These are phyloP conservation scores for Pteronotus mesoamericanus DNA, from an alignment of 2,797 vertebrate species.

Conservation along the genomic window DNA sequence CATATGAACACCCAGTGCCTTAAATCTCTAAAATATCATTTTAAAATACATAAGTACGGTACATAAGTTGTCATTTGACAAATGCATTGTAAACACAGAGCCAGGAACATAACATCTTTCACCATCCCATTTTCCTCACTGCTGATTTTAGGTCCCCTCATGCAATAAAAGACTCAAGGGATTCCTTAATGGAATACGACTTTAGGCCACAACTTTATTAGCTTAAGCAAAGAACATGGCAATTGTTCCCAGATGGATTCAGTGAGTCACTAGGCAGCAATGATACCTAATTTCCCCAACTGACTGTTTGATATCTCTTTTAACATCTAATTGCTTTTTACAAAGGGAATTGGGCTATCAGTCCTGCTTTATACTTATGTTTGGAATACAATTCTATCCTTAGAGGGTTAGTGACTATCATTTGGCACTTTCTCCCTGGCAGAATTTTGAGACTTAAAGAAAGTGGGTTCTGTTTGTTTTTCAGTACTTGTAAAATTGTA, in stretches of 20 bases:
- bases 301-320: slow-evolving; percentile 13
- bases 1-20: background rate
- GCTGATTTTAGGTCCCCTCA: background rate
- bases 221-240: slow-evolving; percentile 5
- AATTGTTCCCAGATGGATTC: slow-evolving; percentile 35
- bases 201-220: slow-evolving; percentile 38
- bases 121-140: slow-evolving; percentile 32
- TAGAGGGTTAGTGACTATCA: background rate
- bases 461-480: background rate
- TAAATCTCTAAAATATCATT: slow-evolving; percentile 45
- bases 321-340: background rate
- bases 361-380: background rate
- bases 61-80: slow-evolving; percentile 29
- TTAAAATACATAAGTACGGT: slow-evolving; percentile 21
- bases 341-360: background rate
- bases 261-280: background rate
- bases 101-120: background rate
- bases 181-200: slow-evolving; percentile 29
- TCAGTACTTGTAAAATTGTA: background rate
- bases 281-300: background rate
- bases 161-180: slow-evolving; percentile 48
- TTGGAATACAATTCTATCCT: background rate
- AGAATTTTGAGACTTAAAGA: background rate
- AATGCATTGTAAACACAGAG: slow-evolving; percentile 2
- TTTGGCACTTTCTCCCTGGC: background rate